Percentiles rank a stretch among this genome's conserved stretches.
phyloP scores from a whole-genome alignment of 2,113 vertebrate genomes.

The Ochotona curzoniae region DNA sequence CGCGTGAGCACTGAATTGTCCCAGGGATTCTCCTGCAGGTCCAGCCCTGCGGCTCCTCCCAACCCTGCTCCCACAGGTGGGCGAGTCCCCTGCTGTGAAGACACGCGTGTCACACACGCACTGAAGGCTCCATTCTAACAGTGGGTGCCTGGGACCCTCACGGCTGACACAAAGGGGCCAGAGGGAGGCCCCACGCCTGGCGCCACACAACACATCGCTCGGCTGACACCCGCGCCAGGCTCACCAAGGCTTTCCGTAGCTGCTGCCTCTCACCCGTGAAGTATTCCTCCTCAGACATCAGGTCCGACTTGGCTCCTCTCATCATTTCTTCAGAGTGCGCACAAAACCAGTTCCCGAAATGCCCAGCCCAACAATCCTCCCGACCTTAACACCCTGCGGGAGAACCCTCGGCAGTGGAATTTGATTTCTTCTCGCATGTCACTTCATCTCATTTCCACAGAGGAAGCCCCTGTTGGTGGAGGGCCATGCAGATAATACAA shows the following conservation, averaged over 20 bases:
- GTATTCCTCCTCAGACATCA: background rate
- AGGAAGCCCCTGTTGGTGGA: background rate
- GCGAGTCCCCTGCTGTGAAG: too few species aligned
- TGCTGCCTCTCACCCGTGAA: background rate
- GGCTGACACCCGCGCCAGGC: fast-evolving
- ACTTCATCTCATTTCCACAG: background rate
- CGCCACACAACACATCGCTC: fast-evolving
- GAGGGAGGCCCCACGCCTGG: background rate
- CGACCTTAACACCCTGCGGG: fast-evolving
- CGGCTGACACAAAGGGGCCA: background rate
- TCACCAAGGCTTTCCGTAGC: fast-evolving
- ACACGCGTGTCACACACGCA: background rate
- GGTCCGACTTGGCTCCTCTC: background rate
- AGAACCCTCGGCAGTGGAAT: background rate
- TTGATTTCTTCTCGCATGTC: background rate
- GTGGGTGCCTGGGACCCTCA: background rate
- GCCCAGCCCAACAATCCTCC: fast-evolving
- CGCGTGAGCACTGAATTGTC: fast-evolving
- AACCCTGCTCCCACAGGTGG: too few species aligned
- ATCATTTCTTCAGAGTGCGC: background rate
- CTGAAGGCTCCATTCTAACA: background rate
- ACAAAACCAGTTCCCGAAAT: too few species aligned
- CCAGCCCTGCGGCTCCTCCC: background rate
- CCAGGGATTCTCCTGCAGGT: fast-evolving
- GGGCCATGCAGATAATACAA: background rate